These are phyloP conservation scores for Hystrix brachyura DNA, from an alignment of 2,113 vertebrate genomes.

Conservation along the genomic window DNA sequence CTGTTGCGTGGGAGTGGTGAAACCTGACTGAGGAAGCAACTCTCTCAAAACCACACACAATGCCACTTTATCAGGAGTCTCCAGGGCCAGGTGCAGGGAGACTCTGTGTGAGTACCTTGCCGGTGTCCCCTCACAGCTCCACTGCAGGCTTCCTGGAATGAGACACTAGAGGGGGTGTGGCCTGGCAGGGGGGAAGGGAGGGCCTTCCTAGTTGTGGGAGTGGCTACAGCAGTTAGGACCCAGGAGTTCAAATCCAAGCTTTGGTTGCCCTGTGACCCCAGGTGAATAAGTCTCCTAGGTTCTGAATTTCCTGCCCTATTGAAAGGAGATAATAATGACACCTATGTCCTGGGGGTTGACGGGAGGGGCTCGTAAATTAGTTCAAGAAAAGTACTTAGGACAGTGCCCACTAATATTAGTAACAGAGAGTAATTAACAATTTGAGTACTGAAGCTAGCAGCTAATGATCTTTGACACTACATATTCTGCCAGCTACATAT, in stretches of 20 bases:
- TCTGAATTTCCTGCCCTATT: not conserved
- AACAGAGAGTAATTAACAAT: too few species aligned
- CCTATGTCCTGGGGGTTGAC: not conserved
- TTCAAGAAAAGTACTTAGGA: not conserved
- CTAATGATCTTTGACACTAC: not conserved
- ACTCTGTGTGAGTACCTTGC: not conserved
- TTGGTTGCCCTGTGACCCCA: not conserved
- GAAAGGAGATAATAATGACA: not conserved
- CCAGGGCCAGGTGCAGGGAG: not conserved
- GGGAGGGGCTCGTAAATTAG: not conserved
- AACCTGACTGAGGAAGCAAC: not conserved
- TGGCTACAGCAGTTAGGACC: not conserved
- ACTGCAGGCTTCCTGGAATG: not conserved
- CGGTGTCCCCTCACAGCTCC: not conserved
- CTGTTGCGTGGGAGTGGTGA: slow-evolving; percentile 35
- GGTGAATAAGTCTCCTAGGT: not conserved
- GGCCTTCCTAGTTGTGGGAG: not conserved
- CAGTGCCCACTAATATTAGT: not conserved
- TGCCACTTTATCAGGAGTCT: slow-evolving; percentile 63
- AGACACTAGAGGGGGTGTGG: not conserved
- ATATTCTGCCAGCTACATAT: not conserved
- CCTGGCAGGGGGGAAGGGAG: too few species aligned
- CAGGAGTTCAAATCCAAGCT: not conserved
- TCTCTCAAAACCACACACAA: slow-evolving; percentile 58
- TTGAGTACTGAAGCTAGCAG: not conserved